Evolutionary conservation across 1,140 invertebrate species (phyloP), one percentile per base, ranked within the genome.

Genomic region (Leptonema lineaticorne): DNA sequence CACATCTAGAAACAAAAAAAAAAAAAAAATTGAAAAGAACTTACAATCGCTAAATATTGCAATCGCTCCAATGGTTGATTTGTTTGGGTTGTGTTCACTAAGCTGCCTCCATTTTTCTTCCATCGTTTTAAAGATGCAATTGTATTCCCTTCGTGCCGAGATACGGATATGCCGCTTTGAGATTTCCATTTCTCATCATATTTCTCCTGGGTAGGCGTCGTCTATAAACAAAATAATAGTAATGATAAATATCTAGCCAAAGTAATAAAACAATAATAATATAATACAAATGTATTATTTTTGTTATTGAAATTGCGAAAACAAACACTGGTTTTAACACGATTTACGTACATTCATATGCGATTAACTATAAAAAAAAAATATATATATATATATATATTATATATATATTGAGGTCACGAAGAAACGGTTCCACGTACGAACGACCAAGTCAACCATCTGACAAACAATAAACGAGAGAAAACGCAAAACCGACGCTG

Each of bases 41-140:
- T 81, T 78, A 82, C 81, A 78, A 82, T 82, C 73, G 81, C 81
- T 75, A 83, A 70, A 69, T 79, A 82, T 74, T 83, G 82, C 48
- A 82, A 76, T 64, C 81, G 74, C 48, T 83, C 81, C 7, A 80
- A 83, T 24, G 79, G 77, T 73, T 81, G 80, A 60, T 77, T 70
- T 14, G 75, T 59, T n/a, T 77, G 64, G 9, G 75, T 66, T 11
- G 78, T 70, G 46, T 74, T 63, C 18, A 76, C 68, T 14, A 78
- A 65, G 9, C 75, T 62, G 57, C 78, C 76, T 46, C 72, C 75
- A 9, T 77, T 62, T 20, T 50, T 63, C 45, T 66, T 66, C 71
- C 71, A 73, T 7, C 68, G 69, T 66, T 69, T 67, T 14, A 72
- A 45, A 9, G 45, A 46, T 20, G 68, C 58, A 26, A 53, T 48